phyloP scores from a whole-genome alignment of 1,140 invertebrate genomes.

The Hycleus cichorii region DNA sequence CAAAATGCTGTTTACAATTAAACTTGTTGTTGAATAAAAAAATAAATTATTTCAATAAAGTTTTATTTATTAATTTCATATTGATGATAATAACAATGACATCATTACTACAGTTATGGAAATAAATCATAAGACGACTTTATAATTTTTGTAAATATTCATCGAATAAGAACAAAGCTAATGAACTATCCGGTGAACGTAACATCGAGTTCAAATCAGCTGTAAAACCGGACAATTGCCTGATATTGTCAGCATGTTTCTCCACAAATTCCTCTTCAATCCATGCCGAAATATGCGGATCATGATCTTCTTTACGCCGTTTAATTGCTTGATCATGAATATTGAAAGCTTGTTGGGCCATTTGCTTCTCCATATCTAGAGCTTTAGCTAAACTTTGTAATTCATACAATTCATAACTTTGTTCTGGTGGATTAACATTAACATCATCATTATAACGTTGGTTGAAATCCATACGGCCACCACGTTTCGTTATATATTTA shows the following conservation, averaged over 20 bases:
- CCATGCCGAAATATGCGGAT: slow-evolving; percentile 63
- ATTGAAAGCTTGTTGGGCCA: slow-evolving; percentile 57
- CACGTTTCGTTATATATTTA: slow-evolving; percentile 67
- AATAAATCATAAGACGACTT: background rate
- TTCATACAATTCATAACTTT: slow-evolving; percentile 50
- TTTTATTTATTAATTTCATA: no score
- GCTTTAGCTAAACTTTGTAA: slow-evolving; percentile 63
- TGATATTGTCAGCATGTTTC: slow-evolving; percentile 56
- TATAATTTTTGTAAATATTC: slow-evolving; percentile 60
- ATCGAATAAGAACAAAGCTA: slow-evolving; percentile 67
- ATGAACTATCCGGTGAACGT: slow-evolving; percentile 47
- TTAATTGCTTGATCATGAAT: slow-evolving; percentile 53
- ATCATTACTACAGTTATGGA: no score
- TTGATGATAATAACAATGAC: no score
- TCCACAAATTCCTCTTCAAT: slow-evolving; percentile 68
- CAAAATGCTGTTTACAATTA: no score
- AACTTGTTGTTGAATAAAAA: no score
- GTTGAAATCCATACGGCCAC: slow-evolving; percentile 49
- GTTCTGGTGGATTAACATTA: slow-evolving; percentile 13
- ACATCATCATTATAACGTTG: background rate
- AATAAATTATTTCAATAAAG: no score
- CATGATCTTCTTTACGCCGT: slow-evolving; percentile 46
- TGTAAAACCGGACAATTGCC: slow-evolving; percentile 62
- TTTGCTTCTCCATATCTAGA: slow-evolving; percentile 63
- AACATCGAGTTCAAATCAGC: slow-evolving; percentile 63